phyloP scores from a whole-genome alignment of 2,113 vertebrate species.

The Nannospalax galili region DNA sequence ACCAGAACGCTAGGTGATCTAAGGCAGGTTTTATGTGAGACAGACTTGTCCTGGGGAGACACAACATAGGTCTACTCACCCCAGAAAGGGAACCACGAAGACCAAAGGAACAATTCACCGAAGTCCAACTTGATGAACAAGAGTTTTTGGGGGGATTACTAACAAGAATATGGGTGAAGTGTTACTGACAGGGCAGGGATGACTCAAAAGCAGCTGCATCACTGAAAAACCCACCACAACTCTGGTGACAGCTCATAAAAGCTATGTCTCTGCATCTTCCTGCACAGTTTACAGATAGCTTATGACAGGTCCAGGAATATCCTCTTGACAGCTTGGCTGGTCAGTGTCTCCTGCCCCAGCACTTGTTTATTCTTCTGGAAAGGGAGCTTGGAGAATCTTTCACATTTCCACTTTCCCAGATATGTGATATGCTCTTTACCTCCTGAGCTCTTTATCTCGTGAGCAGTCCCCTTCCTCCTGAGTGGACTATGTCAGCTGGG shows the following conservation, averaged over 20 bases:
- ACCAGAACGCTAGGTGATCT: not conserved
- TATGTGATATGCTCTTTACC: not conserved
- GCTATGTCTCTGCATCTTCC: not conserved
- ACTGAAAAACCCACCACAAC: not conserved
- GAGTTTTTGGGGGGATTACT: not conserved
- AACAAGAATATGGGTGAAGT: not conserved
- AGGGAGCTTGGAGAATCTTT: not conserved
- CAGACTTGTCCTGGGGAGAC: not conserved
- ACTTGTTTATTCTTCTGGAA: not conserved
- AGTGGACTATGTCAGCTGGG: too few species aligned
- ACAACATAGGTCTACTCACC: not conserved
- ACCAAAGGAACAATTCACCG: not conserved
- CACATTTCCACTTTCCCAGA: not conserved
- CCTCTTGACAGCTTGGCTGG: not conserved
- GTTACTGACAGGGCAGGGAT: not conserved
- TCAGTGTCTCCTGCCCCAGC: not conserved
- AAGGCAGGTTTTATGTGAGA: not conserved
- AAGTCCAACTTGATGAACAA: not conserved
- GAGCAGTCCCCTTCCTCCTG: too few species aligned
- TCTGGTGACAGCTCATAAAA: not conserved
- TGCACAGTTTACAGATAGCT: not conserved
- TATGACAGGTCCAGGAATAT: not conserved
- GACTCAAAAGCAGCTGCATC: not conserved
- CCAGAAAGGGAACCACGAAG: not conserved
- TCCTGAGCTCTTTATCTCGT: too few species aligned